These are phyloP conservation scores for Stegodyphus mimosarum DNA, from an alignment of 1,140 invertebrate genomes.

Conservation along the genomic window DNA sequence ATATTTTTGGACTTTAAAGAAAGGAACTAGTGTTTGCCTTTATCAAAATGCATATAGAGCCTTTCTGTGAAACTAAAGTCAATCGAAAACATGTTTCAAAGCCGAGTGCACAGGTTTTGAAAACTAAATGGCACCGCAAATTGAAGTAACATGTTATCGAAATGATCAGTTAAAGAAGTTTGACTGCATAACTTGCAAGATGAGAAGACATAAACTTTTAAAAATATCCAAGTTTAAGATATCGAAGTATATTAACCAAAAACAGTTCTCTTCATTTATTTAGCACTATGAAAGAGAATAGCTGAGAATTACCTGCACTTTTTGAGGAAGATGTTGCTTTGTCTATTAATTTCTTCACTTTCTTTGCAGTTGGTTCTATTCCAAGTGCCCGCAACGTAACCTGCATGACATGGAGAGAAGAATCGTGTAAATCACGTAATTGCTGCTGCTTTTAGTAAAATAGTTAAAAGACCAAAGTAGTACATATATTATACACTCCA, in stretches of 20 bases:
- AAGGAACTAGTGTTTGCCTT: too few relatives aligned
- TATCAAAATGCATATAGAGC: too few relatives aligned
- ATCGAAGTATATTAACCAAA: neutral
- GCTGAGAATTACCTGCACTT: neutral
- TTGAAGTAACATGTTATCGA: too few relatives aligned
- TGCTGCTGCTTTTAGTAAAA: too few relatives aligned
- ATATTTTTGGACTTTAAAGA: too few relatives aligned
- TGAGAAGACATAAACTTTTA: neutral
- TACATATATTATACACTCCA: too few relatives aligned
- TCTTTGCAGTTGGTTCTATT: slow-evolving; percentile 40
- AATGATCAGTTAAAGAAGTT: neutral
- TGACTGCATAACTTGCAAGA: neutral
- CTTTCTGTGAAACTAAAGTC: too few relatives aligned
- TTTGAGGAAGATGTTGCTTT: neutral
- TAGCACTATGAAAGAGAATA: neutral
- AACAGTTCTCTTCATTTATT: slow-evolving; percentile 4
- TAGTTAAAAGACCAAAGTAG: too few relatives aligned
- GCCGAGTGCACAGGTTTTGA: too few relatives aligned
- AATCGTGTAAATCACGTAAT: neutral
- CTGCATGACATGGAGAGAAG: neutral
- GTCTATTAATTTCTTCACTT: slow-evolving; percentile 33
- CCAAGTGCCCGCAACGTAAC: slow-evolving; percentile 39
- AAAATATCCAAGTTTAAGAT: neutral
- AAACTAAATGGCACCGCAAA: too few relatives aligned
- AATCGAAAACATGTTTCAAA: too few relatives aligned